Conservation (phyloP, 1,140 invertebrate species). For the Drosophila bipectinata region DNA sequence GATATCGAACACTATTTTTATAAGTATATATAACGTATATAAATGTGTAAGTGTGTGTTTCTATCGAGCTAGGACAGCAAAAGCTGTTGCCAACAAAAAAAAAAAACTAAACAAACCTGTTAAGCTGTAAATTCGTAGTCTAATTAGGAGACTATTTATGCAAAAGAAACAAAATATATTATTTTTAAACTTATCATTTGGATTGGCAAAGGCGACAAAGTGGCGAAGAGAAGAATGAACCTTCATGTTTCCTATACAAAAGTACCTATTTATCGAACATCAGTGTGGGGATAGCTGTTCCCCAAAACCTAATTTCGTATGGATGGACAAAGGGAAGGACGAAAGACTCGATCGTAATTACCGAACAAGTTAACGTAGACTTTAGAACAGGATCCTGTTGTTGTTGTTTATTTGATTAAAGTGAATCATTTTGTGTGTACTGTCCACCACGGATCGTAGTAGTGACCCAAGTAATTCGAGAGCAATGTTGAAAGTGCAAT, state of each 20-base stretch:
- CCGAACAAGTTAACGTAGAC: slow-evolving; percentile 50
- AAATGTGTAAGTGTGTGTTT: slow-evolving; percentile 33
- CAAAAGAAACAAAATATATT: slow-evolving; percentile 19
- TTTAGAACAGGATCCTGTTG: slow-evolving; percentile 16
- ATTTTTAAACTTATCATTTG: slow-evolving; percentile 30
- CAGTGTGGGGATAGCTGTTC: slow-evolving; percentile 29
- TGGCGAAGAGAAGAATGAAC: slow-evolving; percentile 1
- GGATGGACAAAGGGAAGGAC: neutral
- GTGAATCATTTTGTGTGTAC: slow-evolving; percentile 14
- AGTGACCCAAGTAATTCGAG: slow-evolving; percentile 34
- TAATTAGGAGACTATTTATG: slow-evolving; percentile 19
- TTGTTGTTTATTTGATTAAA: slow-evolving; percentile 17
- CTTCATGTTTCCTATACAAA: slow-evolving; percentile 50
- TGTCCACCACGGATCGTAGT: slow-evolving; percentile 2
- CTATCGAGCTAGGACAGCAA: slow-evolving; percentile 47
- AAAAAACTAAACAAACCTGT: neutral
- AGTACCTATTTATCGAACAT: slow-evolving; percentile 51
- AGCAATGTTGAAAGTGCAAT: slow-evolving; percentile 58
- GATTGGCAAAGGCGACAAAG: slow-evolving; percentile 9
- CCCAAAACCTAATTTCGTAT: slow-evolving; percentile 40
- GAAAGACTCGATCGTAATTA: slow-evolving; percentile 53
- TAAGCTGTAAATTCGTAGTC: slow-evolving; percentile 36
- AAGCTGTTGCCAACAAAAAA: slow-evolving; percentile 16
- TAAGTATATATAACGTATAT: slow-evolving; percentile 51
- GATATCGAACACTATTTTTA: slow-evolving; percentile 68